phyloP scores from a whole-genome alignment of 2,113 vertebrate species.

The Centropus bengalensis region DNA sequence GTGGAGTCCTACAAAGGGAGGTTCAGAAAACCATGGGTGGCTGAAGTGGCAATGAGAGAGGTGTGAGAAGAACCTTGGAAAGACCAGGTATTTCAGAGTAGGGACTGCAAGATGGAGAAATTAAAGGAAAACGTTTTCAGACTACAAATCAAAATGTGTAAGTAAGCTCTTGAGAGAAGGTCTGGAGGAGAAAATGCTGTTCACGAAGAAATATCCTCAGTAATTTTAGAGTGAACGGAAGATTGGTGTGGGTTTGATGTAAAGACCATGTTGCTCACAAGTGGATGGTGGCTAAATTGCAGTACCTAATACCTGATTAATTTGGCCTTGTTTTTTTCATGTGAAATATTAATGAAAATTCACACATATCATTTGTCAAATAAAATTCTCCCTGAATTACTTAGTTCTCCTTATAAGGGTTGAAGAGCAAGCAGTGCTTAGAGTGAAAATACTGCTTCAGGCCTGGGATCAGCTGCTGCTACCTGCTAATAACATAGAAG shows the following conservation, averaged over 20 bases:
- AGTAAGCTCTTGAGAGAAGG: background rate
- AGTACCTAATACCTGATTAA: background rate
- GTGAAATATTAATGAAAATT: conserved; percentile 4
- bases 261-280: background rate
- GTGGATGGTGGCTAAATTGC: background rate
- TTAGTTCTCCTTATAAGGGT: background rate
- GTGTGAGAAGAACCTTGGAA: background rate
- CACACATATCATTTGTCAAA: background rate
- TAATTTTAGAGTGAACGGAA: background rate
- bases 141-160: background rate
- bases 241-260: background rate
- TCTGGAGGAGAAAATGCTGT: background rate
- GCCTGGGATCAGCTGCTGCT: background rate
- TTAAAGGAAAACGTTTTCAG: background rate
- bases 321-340: background rate
- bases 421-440: background rate
- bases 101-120: background rate
- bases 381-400: background rate
- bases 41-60: background rate
- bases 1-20: background rate
- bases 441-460: background rate
- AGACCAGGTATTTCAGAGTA: background rate
- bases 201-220: background rate
- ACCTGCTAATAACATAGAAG: background rate
- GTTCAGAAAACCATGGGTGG: background rate